phyloP scores from a whole-genome alignment of 2,113 vertebrate species.

The Apodemus speciosus region DNA sequence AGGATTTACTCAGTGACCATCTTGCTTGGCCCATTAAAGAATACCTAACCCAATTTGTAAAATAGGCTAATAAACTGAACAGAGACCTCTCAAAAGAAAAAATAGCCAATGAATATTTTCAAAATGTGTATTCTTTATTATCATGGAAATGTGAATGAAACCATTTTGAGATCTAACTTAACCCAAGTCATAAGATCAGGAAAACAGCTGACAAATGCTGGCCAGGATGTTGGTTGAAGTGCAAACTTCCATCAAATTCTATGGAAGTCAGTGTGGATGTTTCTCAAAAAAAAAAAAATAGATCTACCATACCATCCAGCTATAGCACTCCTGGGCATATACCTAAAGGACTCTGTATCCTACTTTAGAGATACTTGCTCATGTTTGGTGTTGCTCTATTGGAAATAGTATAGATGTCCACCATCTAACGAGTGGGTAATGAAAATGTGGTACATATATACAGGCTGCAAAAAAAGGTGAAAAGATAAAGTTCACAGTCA shows the following conservation, averaged over 20 bases:
- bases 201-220: neutral
- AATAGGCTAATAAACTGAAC: neutral
- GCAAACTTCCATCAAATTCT: too few relatives aligned
- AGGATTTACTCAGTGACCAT: neutral
- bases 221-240: too few relatives aligned
- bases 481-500: neutral
- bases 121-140: neutral
- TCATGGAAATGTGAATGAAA: neutral
- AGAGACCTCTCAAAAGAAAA: neutral
- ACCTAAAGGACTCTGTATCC: neutral
- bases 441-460: neutral
- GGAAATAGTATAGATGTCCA: neutral
- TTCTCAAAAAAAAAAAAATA: neutral
- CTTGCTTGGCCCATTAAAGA: neutral
- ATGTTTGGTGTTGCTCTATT: neutral
- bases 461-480: neutral
- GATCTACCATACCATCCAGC: neutral
- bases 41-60: neutral
- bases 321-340: neutral
- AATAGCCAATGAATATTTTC: neutral
- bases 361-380: neutral
- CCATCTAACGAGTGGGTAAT: neutral
- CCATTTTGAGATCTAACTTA: neutral
- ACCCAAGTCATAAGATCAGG: neutral
- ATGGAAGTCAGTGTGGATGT: neutral